phyloP scores from a whole-genome alignment of 2,888 invertebrate genomes.

The Actias luna region DNA sequence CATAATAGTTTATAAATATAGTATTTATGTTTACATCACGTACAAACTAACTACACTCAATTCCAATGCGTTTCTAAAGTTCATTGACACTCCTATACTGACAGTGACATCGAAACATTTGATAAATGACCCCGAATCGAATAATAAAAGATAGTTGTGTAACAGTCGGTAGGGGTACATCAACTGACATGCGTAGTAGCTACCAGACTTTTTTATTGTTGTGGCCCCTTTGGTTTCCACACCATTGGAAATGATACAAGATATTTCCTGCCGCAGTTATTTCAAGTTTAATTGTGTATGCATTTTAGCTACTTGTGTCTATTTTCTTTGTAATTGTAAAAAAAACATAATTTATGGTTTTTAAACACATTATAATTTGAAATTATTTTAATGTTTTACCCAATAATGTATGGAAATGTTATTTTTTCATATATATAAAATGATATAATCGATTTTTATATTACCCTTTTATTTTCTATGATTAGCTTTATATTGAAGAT shows the following conservation, averaged over 20 bases:
- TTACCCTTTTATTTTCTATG: too few species aligned
- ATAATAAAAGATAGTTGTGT: conserved; percentile 34
- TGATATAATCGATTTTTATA: too few species aligned
- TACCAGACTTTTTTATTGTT: conserved; percentile 42
- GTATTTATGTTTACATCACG: not conserved
- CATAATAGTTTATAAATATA: not conserved
- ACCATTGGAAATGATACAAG: not conserved
- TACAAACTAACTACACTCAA: not conserved
- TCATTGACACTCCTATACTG: conserved; percentile 30
- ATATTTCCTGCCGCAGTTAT: not conserved
- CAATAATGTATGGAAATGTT: too few species aligned
- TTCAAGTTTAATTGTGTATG: not conserved
- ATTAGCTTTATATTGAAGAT: too few species aligned
- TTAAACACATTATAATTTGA: too few species aligned
- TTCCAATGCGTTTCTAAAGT: conserved; percentile 14
- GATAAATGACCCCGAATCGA: conserved; percentile 35
- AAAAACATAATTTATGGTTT: too few species aligned
- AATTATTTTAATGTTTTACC: too few species aligned
- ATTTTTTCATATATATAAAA: too few species aligned
- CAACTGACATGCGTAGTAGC: conserved; percentile 43
- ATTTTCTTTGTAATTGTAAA: too few species aligned
- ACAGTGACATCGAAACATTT: conserved; percentile 49
- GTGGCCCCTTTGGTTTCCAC: conserved; percentile 30
- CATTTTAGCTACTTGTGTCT: too few species aligned
- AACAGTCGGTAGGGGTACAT: conserved; percentile 37